These are phyloP conservation scores for Okapia johnstoni DNA, from an alignment of 2,113 vertebrate genomes.

Conservation along the genomic window DNA sequence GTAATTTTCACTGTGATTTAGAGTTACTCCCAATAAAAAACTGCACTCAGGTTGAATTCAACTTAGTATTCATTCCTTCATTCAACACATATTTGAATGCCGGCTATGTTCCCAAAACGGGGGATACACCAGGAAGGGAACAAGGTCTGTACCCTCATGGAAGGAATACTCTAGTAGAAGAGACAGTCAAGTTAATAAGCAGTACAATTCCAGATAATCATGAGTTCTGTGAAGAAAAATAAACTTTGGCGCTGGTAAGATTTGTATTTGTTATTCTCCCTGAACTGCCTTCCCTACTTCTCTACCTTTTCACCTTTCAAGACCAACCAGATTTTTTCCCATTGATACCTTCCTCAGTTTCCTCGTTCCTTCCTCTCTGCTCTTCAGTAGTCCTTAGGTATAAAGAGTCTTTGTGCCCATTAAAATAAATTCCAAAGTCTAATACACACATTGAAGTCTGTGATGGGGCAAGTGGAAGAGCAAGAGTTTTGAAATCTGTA, in stretches of 20 bases:
- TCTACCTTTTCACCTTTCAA: neutral
- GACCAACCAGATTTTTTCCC: neutral
- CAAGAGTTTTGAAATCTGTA: neutral
- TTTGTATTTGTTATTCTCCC: neutral
- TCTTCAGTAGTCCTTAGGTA: neutral
- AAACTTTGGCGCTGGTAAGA: neutral
- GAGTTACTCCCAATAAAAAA: conserved; percentile 15
- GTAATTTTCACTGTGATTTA: conserved; percentile 62
- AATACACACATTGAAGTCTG: neutral
- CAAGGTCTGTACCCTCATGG: neutral
- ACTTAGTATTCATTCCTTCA: neutral
- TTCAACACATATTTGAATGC: neutral
- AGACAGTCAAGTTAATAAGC: neutral
- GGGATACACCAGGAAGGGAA: neutral
- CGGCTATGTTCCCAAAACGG: neutral
- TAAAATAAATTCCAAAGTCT: neutral
- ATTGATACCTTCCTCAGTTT: neutral
- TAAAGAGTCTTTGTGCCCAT: neutral
- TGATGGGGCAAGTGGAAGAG: neutral
- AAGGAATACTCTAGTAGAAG: neutral
- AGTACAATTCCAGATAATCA: neutral
- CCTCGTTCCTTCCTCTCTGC: neutral
- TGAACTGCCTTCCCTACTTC: neutral
- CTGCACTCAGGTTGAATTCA: neutral
- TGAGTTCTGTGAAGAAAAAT: neutral